phyloP scores from a whole-genome alignment of 2,113 vertebrate species.

The Balaenoptera acutorostrata region DNA sequence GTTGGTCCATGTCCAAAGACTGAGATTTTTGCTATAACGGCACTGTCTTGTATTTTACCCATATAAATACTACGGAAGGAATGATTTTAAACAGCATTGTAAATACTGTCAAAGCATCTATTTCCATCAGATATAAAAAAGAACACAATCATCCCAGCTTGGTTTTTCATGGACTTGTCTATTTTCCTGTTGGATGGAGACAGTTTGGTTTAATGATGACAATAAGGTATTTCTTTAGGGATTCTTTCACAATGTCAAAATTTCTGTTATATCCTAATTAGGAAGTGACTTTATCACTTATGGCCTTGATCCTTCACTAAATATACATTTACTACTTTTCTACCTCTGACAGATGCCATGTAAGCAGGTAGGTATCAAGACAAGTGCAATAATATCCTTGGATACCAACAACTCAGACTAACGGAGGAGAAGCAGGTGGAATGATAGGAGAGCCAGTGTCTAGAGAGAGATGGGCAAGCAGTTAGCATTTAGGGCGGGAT shows the following conservation, averaged over 20 bases:
- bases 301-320: not conserved
- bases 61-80: not conserved
- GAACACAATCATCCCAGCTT: not conserved
- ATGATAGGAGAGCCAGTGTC: not conserved
- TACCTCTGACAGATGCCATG: not conserved
- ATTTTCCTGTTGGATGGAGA: not conserved
- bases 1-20: not conserved
- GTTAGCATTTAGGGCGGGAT: not conserved
- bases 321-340: not conserved
- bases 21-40: rapidly evolving
- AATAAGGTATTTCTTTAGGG: not conserved
- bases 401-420: not conserved
- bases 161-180: not conserved
- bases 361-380: not conserved
- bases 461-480: no score
- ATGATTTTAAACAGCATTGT: not conserved
- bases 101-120: not conserved
- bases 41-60: not conserved
- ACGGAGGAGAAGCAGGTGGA: not conserved
- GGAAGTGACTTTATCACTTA: not conserved
- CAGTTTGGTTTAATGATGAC: not conserved
- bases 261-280: not conserved
- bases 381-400: not conserved
- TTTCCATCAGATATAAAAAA: not conserved
- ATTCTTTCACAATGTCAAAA: not conserved